A percentile compares a stretch with the other conserved stretches of the same genome.
These are phyloP conservation scores for Picus viridis DNA, from an alignment of 2,797 vertebrate genomes.

Conservation along the genomic window DNA sequence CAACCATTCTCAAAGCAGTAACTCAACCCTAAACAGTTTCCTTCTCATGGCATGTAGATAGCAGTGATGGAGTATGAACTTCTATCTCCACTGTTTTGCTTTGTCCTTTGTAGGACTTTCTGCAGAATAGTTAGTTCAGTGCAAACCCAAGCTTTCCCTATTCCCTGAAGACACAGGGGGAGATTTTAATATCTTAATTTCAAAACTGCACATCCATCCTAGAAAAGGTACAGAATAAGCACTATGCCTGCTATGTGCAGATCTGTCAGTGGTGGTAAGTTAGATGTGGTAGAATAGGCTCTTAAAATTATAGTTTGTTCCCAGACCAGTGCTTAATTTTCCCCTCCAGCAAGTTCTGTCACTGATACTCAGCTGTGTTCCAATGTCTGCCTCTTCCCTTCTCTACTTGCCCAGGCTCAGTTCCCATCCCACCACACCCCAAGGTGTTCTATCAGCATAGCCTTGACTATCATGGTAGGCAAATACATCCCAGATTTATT, in stretches of 20 bases:
- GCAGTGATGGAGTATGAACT: not conserved
- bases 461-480: not conserved
- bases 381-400: not conserved
- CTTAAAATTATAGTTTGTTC: slow-evolving; percentile 10
- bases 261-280: not conserved
- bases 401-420: not conserved
- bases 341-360: not conserved
- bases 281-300: not conserved
- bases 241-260: not conserved
- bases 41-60: not conserved
- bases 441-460: not conserved
- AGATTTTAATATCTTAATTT: slow-evolving; percentile 5
- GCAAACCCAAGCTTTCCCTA: accelerated
- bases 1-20: not conserved
- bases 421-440: not conserved
- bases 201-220: not conserved
- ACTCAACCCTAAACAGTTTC: not conserved
- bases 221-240: not conserved
- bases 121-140: not conserved
- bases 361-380: not conserved
- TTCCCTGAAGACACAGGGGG: not conserved
- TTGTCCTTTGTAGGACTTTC: not conserved
- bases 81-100: not conserved
- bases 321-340: slow-evolving; percentile 15
- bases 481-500: not conserved